These are phyloP conservation scores for Talpa occidentalis DNA, from an alignment of 2,113 vertebrate genomes.

Conservation along the genomic window DNA sequence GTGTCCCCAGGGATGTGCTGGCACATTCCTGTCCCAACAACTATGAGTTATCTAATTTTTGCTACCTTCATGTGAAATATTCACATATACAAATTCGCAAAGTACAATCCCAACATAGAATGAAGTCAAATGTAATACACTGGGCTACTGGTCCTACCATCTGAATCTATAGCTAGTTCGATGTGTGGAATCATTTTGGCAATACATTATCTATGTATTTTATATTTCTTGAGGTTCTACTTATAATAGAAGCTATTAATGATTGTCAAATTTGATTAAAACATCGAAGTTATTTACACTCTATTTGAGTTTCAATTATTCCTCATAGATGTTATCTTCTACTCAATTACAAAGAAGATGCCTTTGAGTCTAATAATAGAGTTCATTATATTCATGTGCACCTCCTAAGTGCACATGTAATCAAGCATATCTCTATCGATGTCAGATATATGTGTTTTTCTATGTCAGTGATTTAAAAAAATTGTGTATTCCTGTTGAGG, in stretches of 20 bases:
- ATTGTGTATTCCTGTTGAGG: not conserved
- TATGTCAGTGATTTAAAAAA: not conserved
- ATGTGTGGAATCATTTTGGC: not conserved
- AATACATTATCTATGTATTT: not conserved
- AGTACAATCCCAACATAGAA: not conserved
- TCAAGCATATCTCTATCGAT: not conserved
- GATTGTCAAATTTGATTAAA: not conserved
- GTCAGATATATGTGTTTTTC: not conserved
- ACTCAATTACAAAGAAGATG: not conserved
- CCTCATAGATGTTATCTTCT: not conserved
- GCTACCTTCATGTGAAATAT: not conserved
- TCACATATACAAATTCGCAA: not conserved
- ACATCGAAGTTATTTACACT: not conserved
- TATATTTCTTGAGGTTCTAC: not conserved
- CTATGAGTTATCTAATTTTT: not conserved
- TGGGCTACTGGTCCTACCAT: not conserved
- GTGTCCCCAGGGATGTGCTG: no score
- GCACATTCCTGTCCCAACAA: no score
- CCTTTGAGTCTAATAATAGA: not conserved
- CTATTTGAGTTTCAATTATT: not conserved
- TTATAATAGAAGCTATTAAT: not conserved
- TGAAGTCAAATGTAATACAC: not conserved
- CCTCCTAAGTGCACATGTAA: not conserved
- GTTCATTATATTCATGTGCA: not conserved
- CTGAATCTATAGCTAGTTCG: not conserved